Percentiles rank a stretch among this genome's conserved stretches.
Evolutionary conservation across 1,140 invertebrate species (phyloP).

Genomic region (Meloidogyne exigua): DNA sequence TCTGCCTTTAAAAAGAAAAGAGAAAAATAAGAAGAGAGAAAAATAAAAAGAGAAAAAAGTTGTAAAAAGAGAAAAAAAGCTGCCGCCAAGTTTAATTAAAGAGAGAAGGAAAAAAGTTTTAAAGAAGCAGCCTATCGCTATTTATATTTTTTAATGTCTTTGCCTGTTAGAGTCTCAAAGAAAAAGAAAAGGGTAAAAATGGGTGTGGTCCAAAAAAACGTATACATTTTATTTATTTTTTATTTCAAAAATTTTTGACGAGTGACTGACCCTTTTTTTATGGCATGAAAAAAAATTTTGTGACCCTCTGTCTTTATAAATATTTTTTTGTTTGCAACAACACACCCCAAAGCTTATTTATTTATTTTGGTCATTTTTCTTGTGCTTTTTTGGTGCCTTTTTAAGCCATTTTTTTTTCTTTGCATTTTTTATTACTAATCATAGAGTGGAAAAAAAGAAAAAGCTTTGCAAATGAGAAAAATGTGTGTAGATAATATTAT

Average conservation of each 20-base stretch:
- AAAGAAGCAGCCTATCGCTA: too few relatives aligned
- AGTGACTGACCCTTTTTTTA: background rate
- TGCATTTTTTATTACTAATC: slow-evolving; percentile 5
- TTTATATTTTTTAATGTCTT: too few relatives aligned
- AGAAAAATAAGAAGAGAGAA: background rate
- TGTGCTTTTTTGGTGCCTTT: background rate
- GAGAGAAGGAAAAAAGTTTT: too few relatives aligned
- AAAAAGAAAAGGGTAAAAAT: too few relatives aligned
- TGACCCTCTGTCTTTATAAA: background rate
- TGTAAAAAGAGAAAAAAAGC: too few relatives aligned
- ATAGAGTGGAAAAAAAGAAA: background rate
- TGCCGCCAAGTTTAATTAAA: too few relatives aligned
- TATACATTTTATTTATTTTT: background rate
- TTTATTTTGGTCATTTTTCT: background rate
- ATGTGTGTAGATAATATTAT: too few relatives aligned
- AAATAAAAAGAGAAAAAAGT: too few relatives aligned
- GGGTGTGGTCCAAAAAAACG: background rate
- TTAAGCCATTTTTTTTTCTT: background rate
- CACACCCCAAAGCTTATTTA: too few relatives aligned
- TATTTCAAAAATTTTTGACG: background rate
- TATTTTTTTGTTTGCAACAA: background rate
- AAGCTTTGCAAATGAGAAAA: background rate
- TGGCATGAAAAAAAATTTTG: background rate
- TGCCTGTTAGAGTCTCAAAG: too few relatives aligned
- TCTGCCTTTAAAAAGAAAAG: background rate